Conservation (phyloP, 2,113 vertebrate species). For the Orthonyx spaldingii region DNA sequence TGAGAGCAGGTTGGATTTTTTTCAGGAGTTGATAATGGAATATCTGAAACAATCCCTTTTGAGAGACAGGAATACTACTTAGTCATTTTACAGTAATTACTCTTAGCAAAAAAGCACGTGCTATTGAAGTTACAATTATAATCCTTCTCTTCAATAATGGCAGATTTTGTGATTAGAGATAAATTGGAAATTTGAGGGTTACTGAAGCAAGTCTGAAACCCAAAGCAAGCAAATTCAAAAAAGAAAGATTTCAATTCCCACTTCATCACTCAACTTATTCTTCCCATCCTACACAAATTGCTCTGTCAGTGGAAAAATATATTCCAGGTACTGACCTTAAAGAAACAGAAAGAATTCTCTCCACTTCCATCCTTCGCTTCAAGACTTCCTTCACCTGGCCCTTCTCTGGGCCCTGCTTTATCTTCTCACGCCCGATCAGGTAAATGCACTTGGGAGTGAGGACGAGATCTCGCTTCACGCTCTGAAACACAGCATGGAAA, state of each 20-base stretch:
- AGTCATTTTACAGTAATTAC: neutral
- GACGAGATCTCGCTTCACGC: constrained; percentile 91
- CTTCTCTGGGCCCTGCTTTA: constrained; percentile 93
- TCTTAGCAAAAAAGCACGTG: neutral
- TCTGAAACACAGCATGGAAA: constrained; percentile 66
- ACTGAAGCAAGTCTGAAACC: neutral
- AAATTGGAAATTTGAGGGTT: neutral
- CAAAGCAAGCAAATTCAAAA: neutral
- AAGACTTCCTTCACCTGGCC: constrained; percentile 92
- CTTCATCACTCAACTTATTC: neutral
- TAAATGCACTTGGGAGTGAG: constrained; percentile 92
- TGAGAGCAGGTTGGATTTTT: neutral
- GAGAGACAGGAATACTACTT: neutral
- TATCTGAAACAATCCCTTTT: neutral
- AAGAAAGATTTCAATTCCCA: neutral
- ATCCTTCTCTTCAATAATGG: neutral
- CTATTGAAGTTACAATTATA: neutral
- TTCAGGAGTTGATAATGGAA: neutral
- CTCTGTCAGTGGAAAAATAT: neutral
- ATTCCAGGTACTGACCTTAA: constrained; percentile 78
- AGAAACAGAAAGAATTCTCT: constrained; percentile 87
- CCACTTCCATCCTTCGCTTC: constrained; percentile 88
- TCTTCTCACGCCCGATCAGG: constrained; percentile 92
- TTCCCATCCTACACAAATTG: neutral
- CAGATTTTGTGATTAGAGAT: neutral